These are phyloP conservation scores for Podilymbus podiceps DNA, from an alignment of 2,113 vertebrate species.

Conservation along the genomic window DNA sequence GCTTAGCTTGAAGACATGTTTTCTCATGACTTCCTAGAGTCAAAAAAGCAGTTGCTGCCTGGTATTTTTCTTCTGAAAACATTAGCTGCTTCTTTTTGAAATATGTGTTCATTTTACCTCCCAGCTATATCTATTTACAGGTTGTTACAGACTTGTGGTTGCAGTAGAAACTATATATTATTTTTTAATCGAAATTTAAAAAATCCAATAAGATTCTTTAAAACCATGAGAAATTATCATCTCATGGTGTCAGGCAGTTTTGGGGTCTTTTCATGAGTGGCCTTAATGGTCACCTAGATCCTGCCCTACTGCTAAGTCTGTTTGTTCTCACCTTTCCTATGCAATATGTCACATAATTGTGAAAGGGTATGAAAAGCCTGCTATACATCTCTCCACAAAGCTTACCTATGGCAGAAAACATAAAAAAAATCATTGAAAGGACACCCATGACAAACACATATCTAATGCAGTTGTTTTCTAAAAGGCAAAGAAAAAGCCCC, in stretches of 20 bases:
- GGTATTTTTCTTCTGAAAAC: conserved; percentile 58
- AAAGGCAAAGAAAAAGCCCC: neutral
- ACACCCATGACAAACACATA: neutral
- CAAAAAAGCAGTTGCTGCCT: neutral
- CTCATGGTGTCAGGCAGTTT: neutral
- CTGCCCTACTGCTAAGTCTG: neutral
- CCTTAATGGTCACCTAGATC: neutral
- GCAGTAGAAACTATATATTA: conserved; percentile 52
- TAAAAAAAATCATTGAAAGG: neutral
- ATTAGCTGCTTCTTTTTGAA: conserved; percentile 42
- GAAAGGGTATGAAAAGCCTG: neutral
- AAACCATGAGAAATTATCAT: conserved; percentile 3
- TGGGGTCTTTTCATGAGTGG: neutral
- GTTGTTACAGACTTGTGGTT: conserved; percentile 31
- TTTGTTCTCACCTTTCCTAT: neutral
- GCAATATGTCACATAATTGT: neutral
- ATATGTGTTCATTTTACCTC: conserved; percentile 22
- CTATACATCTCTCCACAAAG: neutral
- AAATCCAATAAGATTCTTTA: conserved; percentile 39
- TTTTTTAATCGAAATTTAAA: conserved; percentile 17
- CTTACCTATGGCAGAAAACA: neutral
- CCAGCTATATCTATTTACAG: conserved; percentile 47
- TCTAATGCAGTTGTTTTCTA: neutral
- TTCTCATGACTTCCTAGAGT: conserved; percentile 27
- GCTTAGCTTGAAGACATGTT: conserved; percentile 53